These are phyloP conservation scores for Fistularia commersonii DNA, from an alignment of 2,797 vertebrate species.

Conservation along the genomic window DNA sequence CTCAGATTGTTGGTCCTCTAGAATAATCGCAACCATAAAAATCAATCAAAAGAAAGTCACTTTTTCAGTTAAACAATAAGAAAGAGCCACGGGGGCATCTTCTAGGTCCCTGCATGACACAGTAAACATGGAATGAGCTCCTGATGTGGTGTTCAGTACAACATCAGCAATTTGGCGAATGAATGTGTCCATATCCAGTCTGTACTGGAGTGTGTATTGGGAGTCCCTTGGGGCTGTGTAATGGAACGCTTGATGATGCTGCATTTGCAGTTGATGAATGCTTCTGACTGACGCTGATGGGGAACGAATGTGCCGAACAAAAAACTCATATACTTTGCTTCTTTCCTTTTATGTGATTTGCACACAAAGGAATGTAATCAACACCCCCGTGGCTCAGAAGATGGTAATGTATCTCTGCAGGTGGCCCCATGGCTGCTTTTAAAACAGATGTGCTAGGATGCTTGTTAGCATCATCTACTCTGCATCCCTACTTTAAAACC, in stretches of 20 bases:
- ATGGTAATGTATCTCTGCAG: constrained; percentile 43
- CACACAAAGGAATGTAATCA: constrained; percentile 52
- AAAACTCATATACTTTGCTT: constrained; percentile 46
- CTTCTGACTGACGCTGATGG: constrained; percentile 43
- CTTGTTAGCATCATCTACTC: constrained; percentile 40
- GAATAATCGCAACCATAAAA: constrained; percentile 53
- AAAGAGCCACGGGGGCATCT: constrained; percentile 47
- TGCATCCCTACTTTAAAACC: constrained; percentile 9
- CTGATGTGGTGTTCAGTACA: constrained; percentile 51
- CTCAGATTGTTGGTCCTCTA: constrained; percentile 47
- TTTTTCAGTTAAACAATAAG: constrained; percentile 59
- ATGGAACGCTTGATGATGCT: constrained; percentile 67
- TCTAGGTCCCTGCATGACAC: constrained; percentile 34
- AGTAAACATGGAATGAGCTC: constrained; percentile 51
- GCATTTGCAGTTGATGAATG: constrained; percentile 63
- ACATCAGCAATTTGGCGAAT: constrained; percentile 67
- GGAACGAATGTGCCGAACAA: constrained; percentile 32
- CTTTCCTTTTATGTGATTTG: constrained; percentile 51
- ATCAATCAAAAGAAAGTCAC: constrained; percentile 48
- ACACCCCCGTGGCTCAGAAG: constrained; percentile 32
- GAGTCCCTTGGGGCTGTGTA: constrained; percentile 53
- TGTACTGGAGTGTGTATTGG: constrained; percentile 32
- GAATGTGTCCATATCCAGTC: constrained; percentile 37
- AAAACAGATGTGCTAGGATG: constrained; percentile 50
- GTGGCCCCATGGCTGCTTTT: constrained; percentile 57